Evolutionary conservation across 2,888 invertebrate species (phyloP).

Genomic region (Sycophila texana): DNA sequence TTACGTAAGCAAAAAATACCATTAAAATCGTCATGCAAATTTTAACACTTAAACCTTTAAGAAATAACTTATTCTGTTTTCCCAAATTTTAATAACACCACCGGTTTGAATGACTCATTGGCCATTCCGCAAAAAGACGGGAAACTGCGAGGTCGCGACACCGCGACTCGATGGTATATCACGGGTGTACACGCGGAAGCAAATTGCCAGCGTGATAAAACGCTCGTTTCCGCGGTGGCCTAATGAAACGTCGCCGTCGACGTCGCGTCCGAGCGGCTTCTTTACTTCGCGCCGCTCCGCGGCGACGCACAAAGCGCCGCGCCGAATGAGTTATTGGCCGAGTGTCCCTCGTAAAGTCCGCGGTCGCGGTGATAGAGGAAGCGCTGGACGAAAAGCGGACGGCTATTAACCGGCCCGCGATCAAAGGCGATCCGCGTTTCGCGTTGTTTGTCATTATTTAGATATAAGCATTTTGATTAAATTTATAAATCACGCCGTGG

Average conservation of each 20-base stretch:
- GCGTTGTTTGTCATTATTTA: conserved; percentile 13
- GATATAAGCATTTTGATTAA: too few species aligned
- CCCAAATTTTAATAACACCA: neutral
- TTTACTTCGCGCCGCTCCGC: conserved; percentile 49
- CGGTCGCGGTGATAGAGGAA: conserved; percentile 59
- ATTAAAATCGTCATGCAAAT: too few species aligned
- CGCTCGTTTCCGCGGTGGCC: conserved; percentile 58
- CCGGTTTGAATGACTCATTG: too few species aligned
- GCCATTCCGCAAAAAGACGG: neutral
- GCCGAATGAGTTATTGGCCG: conserved; percentile 66
- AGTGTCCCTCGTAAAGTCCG: conserved; percentile 61
- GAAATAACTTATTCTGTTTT: neutral
- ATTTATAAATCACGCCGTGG: too few species aligned
- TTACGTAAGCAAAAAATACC: too few species aligned
- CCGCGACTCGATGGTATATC: conserved; percentile 54
- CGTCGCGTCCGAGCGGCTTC: conserved; percentile 54
- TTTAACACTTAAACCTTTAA: neutral
- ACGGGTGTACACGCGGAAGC: conserved; percentile 56
- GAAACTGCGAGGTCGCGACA: too few species aligned
- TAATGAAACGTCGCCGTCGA: conserved; percentile 66
- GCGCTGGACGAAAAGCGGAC: conserved; percentile 58
- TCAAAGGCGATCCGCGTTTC: neutral
- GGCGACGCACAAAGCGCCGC: conserved; percentile 66
- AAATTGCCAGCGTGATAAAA: conserved; percentile 66
- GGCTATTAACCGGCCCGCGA: neutral